Conservation (phyloP, 2,113 vertebrate species). For the Oryzias javanicus region DNA sequence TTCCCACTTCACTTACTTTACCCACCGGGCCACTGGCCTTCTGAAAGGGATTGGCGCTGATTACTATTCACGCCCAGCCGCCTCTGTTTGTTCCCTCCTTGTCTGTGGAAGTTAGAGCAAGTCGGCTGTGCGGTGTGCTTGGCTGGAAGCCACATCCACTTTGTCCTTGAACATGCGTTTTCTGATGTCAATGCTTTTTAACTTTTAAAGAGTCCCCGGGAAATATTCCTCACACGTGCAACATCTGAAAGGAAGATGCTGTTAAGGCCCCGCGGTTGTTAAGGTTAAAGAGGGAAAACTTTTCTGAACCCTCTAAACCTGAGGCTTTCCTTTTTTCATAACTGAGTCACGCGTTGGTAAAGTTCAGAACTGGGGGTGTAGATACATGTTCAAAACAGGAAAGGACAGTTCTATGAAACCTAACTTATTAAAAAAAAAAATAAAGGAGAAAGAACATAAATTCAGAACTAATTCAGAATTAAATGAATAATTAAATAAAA, state of each 20-base stretch:
- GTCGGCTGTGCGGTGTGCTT: slow-evolving; percentile 21
- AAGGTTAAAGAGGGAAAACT: background rate
- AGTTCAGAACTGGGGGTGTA: background rate
- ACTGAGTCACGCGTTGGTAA: background rate
- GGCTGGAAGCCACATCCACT: slow-evolving; percentile 27
- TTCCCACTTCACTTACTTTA: background rate
- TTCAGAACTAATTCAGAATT: no score
- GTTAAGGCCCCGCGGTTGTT: background rate
- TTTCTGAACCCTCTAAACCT: background rate
- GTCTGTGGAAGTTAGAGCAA: slow-evolving; percentile 14
- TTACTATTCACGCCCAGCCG: slow-evolving; percentile 28
- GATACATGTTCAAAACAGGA: background rate
- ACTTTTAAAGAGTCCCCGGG: slow-evolving; percentile 2
- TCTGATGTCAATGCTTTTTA: slow-evolving; percentile 31
- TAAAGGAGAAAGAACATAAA: no score
- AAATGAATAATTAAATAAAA: no score
- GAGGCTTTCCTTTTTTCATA: background rate
- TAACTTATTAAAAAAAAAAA: background rate
- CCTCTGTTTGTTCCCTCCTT: slow-evolving; percentile 10
- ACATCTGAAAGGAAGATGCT: slow-evolving; percentile 5
- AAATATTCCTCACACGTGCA: no score
- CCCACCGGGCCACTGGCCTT: background rate
- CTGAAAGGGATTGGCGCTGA: slow-evolving; percentile 10
- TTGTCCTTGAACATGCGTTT: slow-evolving; percentile 40
- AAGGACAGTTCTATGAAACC: background rate